Evolutionary conservation across 1,140 invertebrate genomes (phyloP), one percentile per base, ranked within the genome.

Genomic region (Euwallacea fornicatus): DNA sequence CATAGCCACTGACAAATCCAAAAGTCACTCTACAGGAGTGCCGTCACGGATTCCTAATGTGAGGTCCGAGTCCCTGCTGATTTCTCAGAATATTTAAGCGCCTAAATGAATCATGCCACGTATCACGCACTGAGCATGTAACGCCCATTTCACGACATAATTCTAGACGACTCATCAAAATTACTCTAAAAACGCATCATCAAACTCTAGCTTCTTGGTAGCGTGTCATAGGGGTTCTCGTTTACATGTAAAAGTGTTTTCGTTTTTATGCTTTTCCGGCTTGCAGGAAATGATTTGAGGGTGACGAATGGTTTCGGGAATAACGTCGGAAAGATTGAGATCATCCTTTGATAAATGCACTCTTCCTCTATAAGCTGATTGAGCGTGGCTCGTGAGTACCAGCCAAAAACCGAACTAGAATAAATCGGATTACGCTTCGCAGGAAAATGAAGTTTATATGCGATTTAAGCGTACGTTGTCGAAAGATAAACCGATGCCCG

Each of bases 291-390:
- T 60, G 58, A 60, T 60, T 60, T 60, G n/a, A 50, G 58, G 58
- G 58, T 60, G 58, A 60, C 58, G 42, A 60, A 60, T 60, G 58
- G 58, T 42, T 60, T 60, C 42, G 16, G 58, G 16, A 42, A 60
- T 60, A 60, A 60, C 42, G 21, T n/a, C 21, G 58, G 42, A 60
- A 60, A 41, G 41, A 42, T 11, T 56, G 54, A 56, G 16, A 56
- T 56, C 16, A 42, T 42, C 58, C 13, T 60, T 60, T 60, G 58
- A 60, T 41, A 42, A 11, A 60, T 60, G 58, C 42, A 60, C 42
- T 21, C 21, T 58, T 11, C 13, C 10, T 60, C 13, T 60, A 33
- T 60, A 41, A 60, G 21, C 16, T 60, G 21, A 41, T 21, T 60
- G 42, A 42, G 58, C n/a, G 33, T 42, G 15, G 15, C 42, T 60